Percentiles rank a stretch among this genome's conserved stretches.
Evolutionary conservation across 1,140 invertebrate species (phyloP).

Genomic region (Halotydeus destructor): DNA sequence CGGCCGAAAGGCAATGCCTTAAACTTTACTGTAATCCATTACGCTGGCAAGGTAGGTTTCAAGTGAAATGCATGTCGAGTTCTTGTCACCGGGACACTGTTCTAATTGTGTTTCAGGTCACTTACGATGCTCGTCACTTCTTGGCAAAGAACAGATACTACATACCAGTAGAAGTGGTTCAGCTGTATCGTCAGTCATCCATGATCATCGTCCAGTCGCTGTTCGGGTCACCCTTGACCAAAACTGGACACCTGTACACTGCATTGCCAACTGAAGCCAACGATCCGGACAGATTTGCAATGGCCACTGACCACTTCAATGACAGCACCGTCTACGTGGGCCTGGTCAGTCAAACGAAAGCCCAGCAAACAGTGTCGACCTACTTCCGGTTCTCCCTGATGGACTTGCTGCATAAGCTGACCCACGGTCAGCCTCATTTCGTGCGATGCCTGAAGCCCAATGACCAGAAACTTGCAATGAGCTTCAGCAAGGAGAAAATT

Average conservation of each 20-base stretch:
- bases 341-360: conserved; percentile 54
- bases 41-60: conserved; percentile 32
- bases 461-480: conserved; percentile 39
- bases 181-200: conserved; percentile 37
- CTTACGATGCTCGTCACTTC: conserved; percentile 53
- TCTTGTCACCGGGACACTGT: no score
- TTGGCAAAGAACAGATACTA: conserved; percentile 65
- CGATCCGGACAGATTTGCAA: not conserved
- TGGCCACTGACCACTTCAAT: no score
- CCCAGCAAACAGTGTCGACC: conserved; percentile 59
- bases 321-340: conserved; percentile 21
- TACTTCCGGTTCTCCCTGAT: conserved; percentile 64
- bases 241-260: conserved; percentile 28
- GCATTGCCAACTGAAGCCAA: not conserved
- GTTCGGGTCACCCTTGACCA: conserved; percentile 58
- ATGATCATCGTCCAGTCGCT: conserved; percentile 42
- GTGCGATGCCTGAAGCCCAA: conserved; percentile 66
- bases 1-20: conserved; percentile 49
- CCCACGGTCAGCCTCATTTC: conserved; percentile 52
- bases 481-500: conserved; percentile 29
- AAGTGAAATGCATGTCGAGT: conserved; percentile 6
- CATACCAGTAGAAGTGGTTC: conserved; percentile 51
- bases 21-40: conserved; percentile 49
- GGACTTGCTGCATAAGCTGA: conserved; percentile 64
- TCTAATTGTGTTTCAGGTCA: conserved; percentile 30